phyloP scores from a whole-genome alignment of 92 coral and sea anemone species.

The Heliopora coerulea region DNA sequence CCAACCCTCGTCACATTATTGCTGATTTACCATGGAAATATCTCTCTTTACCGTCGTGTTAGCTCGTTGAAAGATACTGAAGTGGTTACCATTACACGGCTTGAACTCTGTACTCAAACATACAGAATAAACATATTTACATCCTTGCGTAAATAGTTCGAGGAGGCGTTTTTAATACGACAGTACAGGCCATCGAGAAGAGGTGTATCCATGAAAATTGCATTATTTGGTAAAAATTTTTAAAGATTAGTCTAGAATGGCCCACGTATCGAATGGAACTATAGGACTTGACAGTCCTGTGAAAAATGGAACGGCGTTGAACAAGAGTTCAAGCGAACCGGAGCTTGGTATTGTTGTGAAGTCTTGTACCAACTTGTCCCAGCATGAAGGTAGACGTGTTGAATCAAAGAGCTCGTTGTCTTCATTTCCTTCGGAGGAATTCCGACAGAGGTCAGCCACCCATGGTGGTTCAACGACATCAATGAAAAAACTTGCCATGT shows the following conservation, averaged over 20 bases:
- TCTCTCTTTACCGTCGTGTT: background rate
- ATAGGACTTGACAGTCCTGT: background rate
- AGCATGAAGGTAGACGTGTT: background rate
- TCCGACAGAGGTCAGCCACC: constrained; percentile 28
- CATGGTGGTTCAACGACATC: constrained; percentile 30
- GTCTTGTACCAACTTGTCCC: constrained; percentile 11
- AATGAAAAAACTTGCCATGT: constrained; percentile 28
- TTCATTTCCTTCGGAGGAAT: constrained; percentile 12
- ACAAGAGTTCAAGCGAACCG: constrained; percentile 73
- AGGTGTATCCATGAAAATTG: background rate
- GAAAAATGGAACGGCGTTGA: constrained; percentile 32
- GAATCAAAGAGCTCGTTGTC: constrained; percentile 18
- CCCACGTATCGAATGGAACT: background rate
- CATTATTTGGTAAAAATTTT: background rate
- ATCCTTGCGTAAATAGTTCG: background rate
- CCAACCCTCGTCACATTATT: too few relatives aligned
- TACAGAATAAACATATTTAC: background rate
- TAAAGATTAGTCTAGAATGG: constrained; percentile 3
- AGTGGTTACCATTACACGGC: background rate
- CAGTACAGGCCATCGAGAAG: background rate
- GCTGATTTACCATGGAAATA: background rate
- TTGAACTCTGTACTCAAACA: too few relatives aligned
- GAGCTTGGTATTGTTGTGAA: constrained; percentile 51
- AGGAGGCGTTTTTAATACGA: background rate
- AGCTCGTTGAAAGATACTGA: background rate